Conservation (phyloP, 2,797 vertebrate genomes). For the Esox masquinongy region DNA sequence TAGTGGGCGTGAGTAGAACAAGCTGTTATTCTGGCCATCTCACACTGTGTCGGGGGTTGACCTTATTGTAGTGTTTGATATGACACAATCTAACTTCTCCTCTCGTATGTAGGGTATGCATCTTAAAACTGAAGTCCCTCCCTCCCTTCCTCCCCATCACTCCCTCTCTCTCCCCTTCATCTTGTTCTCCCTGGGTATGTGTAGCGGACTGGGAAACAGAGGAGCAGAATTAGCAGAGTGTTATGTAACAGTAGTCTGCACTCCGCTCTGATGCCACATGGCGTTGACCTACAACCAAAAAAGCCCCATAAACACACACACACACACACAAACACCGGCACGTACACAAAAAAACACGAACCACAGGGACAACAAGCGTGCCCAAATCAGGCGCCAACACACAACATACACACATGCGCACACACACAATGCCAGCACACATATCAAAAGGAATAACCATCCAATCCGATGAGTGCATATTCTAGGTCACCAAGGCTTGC, state of each 20-base stretch:
- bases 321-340: not conserved
- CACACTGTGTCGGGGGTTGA: not conserved
- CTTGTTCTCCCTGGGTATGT: not conserved
- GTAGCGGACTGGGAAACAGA: not conserved
- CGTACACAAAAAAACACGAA: not conserved
- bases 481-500: too few species aligned
- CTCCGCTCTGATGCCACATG: not conserved
- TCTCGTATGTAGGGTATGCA: not conserved
- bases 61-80: not conserved
- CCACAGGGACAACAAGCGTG: not conserved
- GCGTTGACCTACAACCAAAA: not conserved
- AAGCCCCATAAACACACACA: not conserved
- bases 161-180: not conserved
- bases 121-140: not conserved
- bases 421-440: not conserved
- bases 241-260: not conserved
- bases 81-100: not conserved
- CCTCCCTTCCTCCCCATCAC: not conserved
- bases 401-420: not conserved
- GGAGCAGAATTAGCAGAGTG: not conserved
- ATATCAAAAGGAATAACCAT: not conserved
- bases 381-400: too few species aligned
- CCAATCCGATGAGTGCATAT: not conserved
- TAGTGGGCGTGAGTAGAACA: not conserved
- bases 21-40: slow-evolving; percentile 1